Evolutionary conservation across 2,797 vertebrate species (phyloP).

Genomic region (Varecia variegata): DNA sequence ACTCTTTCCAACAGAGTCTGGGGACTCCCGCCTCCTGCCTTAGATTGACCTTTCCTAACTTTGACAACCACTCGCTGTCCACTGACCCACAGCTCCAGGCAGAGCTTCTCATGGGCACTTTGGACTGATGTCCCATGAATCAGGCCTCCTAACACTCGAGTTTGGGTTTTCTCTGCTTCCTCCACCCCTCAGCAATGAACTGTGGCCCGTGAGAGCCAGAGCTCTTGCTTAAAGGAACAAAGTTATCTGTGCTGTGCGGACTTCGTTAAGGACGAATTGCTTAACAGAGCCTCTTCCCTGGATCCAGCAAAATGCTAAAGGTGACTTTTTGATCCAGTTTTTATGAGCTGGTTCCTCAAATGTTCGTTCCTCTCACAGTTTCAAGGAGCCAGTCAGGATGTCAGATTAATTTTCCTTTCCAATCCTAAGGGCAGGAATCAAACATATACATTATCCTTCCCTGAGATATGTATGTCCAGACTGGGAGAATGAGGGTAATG

Average conservation of each 20-base stretch:
- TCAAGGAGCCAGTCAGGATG: neutral
- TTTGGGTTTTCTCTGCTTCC: neutral
- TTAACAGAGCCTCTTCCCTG: neutral
- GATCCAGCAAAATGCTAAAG: neutral
- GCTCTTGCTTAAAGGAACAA: neutral
- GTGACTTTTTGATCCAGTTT: neutral
- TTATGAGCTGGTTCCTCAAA: neutral
- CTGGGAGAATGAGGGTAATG: neutral
- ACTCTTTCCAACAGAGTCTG: neutral
- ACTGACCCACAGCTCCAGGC: neutral
- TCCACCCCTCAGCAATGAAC: neutral
- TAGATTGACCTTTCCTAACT: neutral
- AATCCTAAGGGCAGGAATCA: slow-evolving; percentile 14
- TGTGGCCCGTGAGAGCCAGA: neutral
- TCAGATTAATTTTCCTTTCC: neutral
- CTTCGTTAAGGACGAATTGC: neutral
- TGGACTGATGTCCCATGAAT: neutral
- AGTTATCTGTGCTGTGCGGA: neutral
- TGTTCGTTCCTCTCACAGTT: neutral
- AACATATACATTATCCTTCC: neutral
- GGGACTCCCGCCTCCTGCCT: neutral
- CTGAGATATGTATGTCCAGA: neutral
- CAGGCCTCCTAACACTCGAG: neutral
- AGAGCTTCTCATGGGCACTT: neutral
- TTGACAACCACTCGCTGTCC: neutral